Evolutionary conservation across 92 coral and sea anemone species (phyloP), one percentile per base, ranked within the genome.

Genomic region (Zoanthus solanderi): DNA sequence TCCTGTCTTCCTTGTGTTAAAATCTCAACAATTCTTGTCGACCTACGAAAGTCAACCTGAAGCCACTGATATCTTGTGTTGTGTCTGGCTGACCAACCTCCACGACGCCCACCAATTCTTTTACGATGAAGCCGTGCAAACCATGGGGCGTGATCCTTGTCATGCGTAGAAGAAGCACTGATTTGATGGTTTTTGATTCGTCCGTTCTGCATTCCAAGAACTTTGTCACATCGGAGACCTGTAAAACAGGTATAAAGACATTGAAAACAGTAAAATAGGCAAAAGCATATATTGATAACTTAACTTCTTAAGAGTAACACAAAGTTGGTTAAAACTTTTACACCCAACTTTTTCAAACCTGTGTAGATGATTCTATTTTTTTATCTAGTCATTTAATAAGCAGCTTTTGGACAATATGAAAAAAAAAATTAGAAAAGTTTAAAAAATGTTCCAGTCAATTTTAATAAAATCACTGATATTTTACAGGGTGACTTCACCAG

Each of bases 1-100:
- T 91, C 94, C 53, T 91, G 91, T 12, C 94, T 84, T 67, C 94
- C 94, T 72, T 91, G 94, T 17, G 87, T 92, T 7, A 77, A 88
- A 44, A 92, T 88, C 75, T 84, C 67, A 17, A 78, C 90, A 63
- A 92, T 79, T 69, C 87, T 92, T 23, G 77, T 69, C 12, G 81
- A 67, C 14, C 94, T 91, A 18, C 87, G 80, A 60, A 92, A 84
- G 77, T 92, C 92, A 37, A 92, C 71, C 67, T 90, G 71, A 42
- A 71, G 52, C 79, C 84, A 90, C 88, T 90, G 93, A 58, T 77
- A 54, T 48, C 89, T 88, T 60, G 86, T 84, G 53, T 73, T 91
- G 71, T 83, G 86, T 50, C 76, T 66, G 3, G 75, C 92, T 34
- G 87, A 69, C 92, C 94, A 88, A 13, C 87, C 73, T 4, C 94